Evolutionary conservation across 2,888 invertebrate species (phyloP), one percentile per base, ranked within the genome.

Genomic region (Aelia acuminata): DNA sequence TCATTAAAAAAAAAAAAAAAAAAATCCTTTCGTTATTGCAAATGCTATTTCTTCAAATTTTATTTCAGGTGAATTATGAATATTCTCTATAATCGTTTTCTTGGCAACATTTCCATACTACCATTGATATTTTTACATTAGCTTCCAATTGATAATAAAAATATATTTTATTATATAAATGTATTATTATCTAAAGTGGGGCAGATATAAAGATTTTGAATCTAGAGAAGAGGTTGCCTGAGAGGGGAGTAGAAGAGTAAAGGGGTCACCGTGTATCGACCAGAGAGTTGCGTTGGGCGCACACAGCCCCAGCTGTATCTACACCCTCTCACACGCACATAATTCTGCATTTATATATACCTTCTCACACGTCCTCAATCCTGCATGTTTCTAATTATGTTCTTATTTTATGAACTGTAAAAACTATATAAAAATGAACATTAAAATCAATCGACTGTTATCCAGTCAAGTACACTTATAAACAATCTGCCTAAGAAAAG

Each of bases 221-320:
- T 47, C 47, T 31, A 35, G 22, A n/a, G 84, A 31, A 84, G 84
- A 49, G 84, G n/a, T n/a, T 39, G 49, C 63, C 20, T 70, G 22
- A 49, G 48, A 50, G 84, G 49, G 31, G 84, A 84, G 84, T 31
- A 47, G 47, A 47, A 50, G 84, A 31, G 84, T 49, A 84, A 84
- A 84, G 84, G 84, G 84, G 84, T 84, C 84, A 84, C 84, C 49
- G 84, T 20, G 48, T 84, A 84, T 84, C 84, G 84, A 84, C 84
- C 84, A 48, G 47, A 35, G 43, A 15, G 84, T 48, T 84, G 84
- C 31, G 84, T 50, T 84, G 84, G 84, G 43, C 26, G 26, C 84
- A 18, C 84, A 26, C 49, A 84, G 47, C 84, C 26, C 26, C 3
- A 5, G 18, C 49, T 84, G 49, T 49, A 48, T 47, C 84, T 35